A percentile compares a stretch with the other conserved stretches of the same genome.
These are phyloP conservation scores for Temnothorax longispinosus DNA, from an alignment of 1,140 invertebrate species.

Conservation along the genomic window DNA sequence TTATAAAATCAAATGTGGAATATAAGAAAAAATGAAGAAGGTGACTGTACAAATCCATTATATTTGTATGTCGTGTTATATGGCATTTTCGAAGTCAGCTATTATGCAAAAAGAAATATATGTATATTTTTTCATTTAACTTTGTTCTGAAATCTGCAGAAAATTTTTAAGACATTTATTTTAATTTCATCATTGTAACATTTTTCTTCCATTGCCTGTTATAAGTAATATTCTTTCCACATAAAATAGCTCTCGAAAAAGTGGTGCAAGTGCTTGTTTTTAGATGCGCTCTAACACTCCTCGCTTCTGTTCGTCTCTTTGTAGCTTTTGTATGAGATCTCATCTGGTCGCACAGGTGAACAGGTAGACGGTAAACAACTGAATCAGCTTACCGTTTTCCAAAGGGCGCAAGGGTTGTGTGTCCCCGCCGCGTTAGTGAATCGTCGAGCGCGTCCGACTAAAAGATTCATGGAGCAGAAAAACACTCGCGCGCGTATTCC, in stretches of 20 bases:
- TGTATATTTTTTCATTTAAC: not conserved
- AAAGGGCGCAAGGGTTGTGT: slow-evolving; percentile 56
- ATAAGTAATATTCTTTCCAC: not conserved
- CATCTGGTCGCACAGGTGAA: slow-evolving; percentile 74
- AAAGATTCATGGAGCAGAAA: slow-evolving; percentile 81
- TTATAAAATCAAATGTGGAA: not conserved
- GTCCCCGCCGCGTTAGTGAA: slow-evolving; percentile 64
- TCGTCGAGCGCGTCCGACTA: slow-evolving; percentile 67
- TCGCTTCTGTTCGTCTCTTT: slow-evolving; percentile 18
- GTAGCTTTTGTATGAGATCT: slow-evolving; percentile 49
- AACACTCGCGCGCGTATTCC: slow-evolving; percentile 67
- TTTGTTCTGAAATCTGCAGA: not conserved
- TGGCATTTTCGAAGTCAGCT: not conserved
- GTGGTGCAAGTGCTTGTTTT: slow-evolving; percentile 34
- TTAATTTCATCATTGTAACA: not conserved
- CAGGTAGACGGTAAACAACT: slow-evolving; percentile 80
- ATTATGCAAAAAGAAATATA: not conserved
- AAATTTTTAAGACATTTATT: too few relatives aligned
- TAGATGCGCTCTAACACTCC: slow-evolving; percentile 23
- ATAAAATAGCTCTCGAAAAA: slow-evolving; percentile 38
- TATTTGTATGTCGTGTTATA: not conserved
- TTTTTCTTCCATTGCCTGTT: not conserved
- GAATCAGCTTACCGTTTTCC: slow-evolving; percentile 77
- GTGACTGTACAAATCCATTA: not conserved
- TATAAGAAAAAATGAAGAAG: not conserved